Conservation (phyloP, 2,888 invertebrate genomes). For the Allygus modestus region DNA sequence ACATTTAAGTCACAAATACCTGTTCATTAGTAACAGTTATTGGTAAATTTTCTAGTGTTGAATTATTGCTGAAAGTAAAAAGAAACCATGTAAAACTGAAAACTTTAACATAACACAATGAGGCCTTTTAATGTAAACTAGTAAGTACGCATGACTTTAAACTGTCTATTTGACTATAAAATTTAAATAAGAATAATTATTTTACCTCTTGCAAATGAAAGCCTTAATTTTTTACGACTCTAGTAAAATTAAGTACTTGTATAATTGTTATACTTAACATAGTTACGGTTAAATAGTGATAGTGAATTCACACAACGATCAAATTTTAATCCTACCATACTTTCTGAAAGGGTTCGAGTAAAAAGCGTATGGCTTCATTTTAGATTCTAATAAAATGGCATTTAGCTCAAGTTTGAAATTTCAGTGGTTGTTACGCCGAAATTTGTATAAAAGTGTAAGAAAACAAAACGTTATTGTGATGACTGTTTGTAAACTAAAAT, state of each 20-base stretch:
- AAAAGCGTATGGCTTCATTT: constrained; percentile 45
- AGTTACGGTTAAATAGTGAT: constrained; percentile 60
- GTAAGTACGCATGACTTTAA: constrained; percentile 44
- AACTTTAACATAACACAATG: no score
- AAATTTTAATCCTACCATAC: constrained; percentile 42
- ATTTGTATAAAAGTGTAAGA: constrained; percentile 65
- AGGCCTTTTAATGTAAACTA: constrained; percentile 36
- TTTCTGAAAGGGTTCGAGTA: constrained; percentile 40
- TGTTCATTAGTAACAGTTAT: no score
- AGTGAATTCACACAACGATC: constrained; percentile 56
- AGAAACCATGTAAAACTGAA: no score
- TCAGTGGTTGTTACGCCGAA: constrained; percentile 66
- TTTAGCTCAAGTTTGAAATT: constrained; percentile 63
- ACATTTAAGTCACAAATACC: no score
- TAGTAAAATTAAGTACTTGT: constrained; percentile 58
- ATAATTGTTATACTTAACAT: constrained; percentile 58
- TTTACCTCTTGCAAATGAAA: constrained; percentile 56
- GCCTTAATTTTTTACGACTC: constrained; percentile 59
- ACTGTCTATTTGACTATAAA: constrained; percentile 28
- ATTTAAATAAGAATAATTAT: constrained; percentile 40
- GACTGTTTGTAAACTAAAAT: constrained; percentile 62
- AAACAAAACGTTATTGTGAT: constrained; percentile 63
- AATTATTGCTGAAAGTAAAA: no score
- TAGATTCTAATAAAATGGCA: constrained; percentile 54
- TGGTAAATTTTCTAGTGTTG: no score